Percentiles rank a stretch among this genome's conserved stretches.
These are phyloP conservation scores for Coregonus ussuriensis DNA, from an alignment of 2,797 vertebrate genomes.

Conservation along the genomic window DNA sequence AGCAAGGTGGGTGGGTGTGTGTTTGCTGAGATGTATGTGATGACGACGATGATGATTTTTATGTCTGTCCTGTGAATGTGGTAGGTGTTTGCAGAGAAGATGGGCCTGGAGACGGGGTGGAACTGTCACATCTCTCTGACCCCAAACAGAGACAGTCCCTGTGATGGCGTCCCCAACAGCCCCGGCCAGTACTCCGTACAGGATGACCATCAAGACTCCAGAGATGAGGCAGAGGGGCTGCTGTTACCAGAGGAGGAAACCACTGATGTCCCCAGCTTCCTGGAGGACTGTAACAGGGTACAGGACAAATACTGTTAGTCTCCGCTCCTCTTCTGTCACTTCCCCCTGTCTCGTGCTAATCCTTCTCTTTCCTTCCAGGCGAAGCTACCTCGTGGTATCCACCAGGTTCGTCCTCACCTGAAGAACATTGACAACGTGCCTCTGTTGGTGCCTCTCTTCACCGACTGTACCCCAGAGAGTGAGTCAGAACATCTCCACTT, in stretches of 20 bases:
- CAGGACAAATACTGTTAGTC: background rate
- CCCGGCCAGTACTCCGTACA: conserved; percentile 90
- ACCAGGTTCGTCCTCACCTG: conserved; percentile 96
- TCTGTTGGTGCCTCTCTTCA: conserved; percentile 96
- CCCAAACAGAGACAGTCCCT: conserved; percentile 89
- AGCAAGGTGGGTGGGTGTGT: conserved; percentile 85
- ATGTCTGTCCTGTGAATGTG: background rate
- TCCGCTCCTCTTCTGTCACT: background rate
- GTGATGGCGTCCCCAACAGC: conserved; percentile 88
- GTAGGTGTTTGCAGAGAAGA: conserved; percentile 98
- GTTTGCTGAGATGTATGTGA: background rate
- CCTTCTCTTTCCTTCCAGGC: conserved; percentile 72
- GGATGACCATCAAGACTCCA: conserved; percentile 86
- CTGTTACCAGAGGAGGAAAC: conserved; percentile 94
- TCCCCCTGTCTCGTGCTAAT: background rate
- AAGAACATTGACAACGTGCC: conserved; percentile 99
- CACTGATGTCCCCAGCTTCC: conserved; percentile 94
- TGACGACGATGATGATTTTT: background rate
- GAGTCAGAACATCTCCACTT: conserved; percentile 59
- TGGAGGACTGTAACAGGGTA: conserved; percentile 97
- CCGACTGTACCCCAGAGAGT: conserved; percentile 98
- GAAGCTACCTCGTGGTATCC: conserved; percentile 96
- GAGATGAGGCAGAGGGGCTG: conserved; percentile 88
- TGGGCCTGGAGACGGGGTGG: conserved; percentile 98
- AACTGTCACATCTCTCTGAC: conserved; percentile 98